Evolutionary conservation across 2,113 vertebrate species (phyloP).

Genomic region (Gambusia holbrooki): DNA sequence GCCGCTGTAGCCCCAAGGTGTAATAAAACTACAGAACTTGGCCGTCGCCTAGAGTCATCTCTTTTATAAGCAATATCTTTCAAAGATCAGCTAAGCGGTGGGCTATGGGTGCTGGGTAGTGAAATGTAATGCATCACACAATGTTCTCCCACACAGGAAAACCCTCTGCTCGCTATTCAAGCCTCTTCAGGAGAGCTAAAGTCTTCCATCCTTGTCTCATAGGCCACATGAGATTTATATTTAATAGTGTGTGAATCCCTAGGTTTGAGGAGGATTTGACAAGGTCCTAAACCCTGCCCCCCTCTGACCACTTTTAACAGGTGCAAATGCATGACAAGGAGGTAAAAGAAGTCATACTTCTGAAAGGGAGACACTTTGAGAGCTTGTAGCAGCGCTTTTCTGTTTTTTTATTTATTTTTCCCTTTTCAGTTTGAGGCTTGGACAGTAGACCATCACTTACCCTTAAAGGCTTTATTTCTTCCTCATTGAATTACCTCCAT

Average conservation of each 20-base stretch:
- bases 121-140: slow-evolving; percentile 77
- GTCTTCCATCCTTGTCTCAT: slow-evolving; percentile 57
- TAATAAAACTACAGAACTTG: slow-evolving; percentile 94
- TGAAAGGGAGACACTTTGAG: slow-evolving; percentile 39
- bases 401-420: slow-evolving; percentile 19
- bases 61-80: slow-evolving; percentile 93
- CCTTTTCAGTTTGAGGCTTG: slow-evolving; percentile 2
- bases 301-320: slow-evolving; percentile 22
- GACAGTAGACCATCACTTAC: slow-evolving; percentile 36
- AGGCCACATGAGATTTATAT: slow-evolving; percentile 66
- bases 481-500: slow-evolving; percentile 62
- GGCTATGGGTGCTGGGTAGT: slow-evolving; percentile 74
- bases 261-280: slow-evolving; percentile 63
- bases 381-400: slow-evolving; percentile 40
- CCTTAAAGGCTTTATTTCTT: slow-evolving; percentile 51
- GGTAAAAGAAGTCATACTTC: slow-evolving; percentile 38
- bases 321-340: slow-evolving; percentile 47
- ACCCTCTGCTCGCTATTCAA: slow-evolving; percentile 60
- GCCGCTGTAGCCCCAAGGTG: slow-evolving; percentile 88
- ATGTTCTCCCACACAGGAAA: slow-evolving; percentile 64
- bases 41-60: slow-evolving; percentile 89
- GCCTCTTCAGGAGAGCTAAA: slow-evolving; percentile 40
- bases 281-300: slow-evolving; percentile 54
- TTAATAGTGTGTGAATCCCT: slow-evolving; percentile 69
- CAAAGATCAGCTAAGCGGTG: slow-evolving; percentile 86